Evolutionary conservation across 2,797 vertebrate genomes (phyloP).

Genomic region (Discoglossus pictus): DNA sequence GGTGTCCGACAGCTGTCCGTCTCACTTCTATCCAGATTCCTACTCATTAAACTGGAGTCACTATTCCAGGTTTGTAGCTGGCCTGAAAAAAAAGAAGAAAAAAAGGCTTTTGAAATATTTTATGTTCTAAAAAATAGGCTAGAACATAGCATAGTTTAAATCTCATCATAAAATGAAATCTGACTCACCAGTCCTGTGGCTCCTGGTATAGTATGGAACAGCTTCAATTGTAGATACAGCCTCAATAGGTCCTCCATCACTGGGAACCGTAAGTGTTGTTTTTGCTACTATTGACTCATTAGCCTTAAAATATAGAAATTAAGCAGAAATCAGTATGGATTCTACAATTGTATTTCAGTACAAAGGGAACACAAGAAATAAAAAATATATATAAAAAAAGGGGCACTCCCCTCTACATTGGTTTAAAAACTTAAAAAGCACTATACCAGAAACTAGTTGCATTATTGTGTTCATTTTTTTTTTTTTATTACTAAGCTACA

Average conservation of each 20-base stretch:
- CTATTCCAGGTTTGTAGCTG: constrained; percentile 82
- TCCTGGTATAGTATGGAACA: constrained; percentile 84
- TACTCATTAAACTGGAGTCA: constrained; percentile 77
- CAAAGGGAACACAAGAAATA: too few species aligned
- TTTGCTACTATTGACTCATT: constrained; percentile 92
- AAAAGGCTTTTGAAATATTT: constrained; percentile 4
- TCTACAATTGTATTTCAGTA: too few species aligned
- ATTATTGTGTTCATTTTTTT: too few species aligned
- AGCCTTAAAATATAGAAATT: constrained; percentile 66
- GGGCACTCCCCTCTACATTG: too few species aligned
- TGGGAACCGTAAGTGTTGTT: constrained; percentile 89
- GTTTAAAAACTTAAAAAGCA: too few species aligned
- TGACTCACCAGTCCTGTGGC: constrained; percentile 80
- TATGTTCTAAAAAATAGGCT: too few species aligned
- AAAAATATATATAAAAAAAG: too few species aligned
- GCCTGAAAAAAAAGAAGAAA: constrained; percentile 56
- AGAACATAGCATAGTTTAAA: too few species aligned
- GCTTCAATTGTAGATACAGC: constrained; percentile 90
- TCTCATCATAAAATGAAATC: too few species aligned
- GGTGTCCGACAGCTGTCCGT: constrained; percentile 75
- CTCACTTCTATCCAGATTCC: constrained; percentile 61
- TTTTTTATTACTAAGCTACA: too few species aligned
- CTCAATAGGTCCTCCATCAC: constrained; percentile 87
- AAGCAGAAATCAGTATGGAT: too few species aligned
- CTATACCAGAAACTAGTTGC: too few species aligned